Conservation (phyloP, 2,797 vertebrate species). For the Tamandua tetradactyla region DNA sequence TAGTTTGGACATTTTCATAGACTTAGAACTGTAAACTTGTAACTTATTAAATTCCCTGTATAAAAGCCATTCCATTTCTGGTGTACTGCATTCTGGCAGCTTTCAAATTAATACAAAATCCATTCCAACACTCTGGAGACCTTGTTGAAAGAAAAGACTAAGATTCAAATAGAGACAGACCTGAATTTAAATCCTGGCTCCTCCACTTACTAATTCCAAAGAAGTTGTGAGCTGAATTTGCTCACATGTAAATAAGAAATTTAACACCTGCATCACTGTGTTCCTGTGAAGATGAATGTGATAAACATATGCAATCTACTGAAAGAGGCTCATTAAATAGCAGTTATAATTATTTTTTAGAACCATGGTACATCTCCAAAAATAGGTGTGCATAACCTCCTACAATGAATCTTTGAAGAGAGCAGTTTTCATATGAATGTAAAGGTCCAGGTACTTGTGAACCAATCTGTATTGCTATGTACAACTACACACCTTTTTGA, state of each 20-base stretch:
- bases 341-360: not conserved
- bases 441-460: not conserved
- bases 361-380: not conserved
- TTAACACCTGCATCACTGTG: conserved; percentile 29
- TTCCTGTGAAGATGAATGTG: not conserved
- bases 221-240: conserved; percentile 31
- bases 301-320: conserved; percentile 7
- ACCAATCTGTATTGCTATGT: not conserved
- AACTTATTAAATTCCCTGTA: no score
- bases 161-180: not conserved
- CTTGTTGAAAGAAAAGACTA: not conserved
- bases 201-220: not conserved
- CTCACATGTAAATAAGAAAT: not conserved
- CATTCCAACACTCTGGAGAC: not conserved
- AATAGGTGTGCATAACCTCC: not conserved
- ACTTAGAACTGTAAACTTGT: no score
- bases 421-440: not conserved
- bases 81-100: no score
- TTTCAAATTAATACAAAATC: no score
- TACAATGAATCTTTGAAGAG: not conserved
- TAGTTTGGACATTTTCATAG: no score
- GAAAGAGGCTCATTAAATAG: conserved; percentile 7
- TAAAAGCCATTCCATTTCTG: no score
- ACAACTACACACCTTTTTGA: not conserved
- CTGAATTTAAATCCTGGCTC: conserved; percentile 28